Evolutionary conservation across 2,797 vertebrate species (phyloP), one percentile per base, ranked within the genome.

Genomic region (Coregonus ussuriensis): DNA sequence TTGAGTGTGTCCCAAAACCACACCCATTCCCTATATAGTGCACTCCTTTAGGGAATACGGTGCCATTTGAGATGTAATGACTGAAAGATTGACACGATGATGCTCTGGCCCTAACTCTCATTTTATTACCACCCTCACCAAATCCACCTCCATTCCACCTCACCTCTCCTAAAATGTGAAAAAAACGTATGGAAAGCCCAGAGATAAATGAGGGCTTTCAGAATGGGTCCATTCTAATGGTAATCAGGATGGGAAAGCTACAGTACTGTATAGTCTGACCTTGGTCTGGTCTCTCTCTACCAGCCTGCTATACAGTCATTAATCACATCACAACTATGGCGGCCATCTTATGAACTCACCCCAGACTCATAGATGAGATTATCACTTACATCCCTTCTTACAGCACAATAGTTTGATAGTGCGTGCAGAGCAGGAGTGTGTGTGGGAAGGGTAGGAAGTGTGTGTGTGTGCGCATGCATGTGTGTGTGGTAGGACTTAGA

Each of bases 361-460:
- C 62, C 73, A n/a, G 72, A 75, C 85, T 85, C 71, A 84, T 68
- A 41, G 69, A 59, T 7, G 6, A 68, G 74, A 67, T 72, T 78
- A 63, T 80, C 47, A 77, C 66, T 37, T 71, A 74, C 71, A 73
- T 79, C 85, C 88, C 85, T 78, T 79, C 86, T 84, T 84, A 83
- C 81, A 79, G 75, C 35, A 7, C 21, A 78, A 76, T 11, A 70
- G 11, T 18, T 41, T 21, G 9, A 51, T 70, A 5, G 37, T 11
- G 37, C 2, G 37, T 5, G 33, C 66, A 37, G 41, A 47, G 51
- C 41, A 53, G 25, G 9, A n/a, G 35, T 47, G 68, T 68, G 14
- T 70, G 35, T 41, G 6, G 41, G 41, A 41, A 41, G 7, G 7
- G 62, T 25, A 63, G 5, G 18, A 15, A 4, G 25, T 29, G 65